phyloP scores from a whole-genome alignment of 2,113 vertebrate species.

The Sisor rabdophorus region DNA sequence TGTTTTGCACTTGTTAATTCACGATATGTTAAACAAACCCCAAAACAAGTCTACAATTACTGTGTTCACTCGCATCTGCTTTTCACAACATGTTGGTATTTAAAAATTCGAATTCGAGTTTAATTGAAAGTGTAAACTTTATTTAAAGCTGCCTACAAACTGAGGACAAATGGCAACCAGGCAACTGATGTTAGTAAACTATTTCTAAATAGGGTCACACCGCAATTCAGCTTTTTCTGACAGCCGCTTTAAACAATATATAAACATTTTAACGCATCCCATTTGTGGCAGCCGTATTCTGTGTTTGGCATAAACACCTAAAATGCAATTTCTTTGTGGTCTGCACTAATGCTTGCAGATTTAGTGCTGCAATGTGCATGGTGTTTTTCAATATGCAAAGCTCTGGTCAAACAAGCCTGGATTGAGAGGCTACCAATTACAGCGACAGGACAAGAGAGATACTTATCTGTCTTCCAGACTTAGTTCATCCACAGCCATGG shows the following conservation, averaged over 20 bases:
- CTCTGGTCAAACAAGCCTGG: conserved; percentile 66
- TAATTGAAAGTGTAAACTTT: conserved; percentile 53
- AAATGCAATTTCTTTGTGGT: conserved; percentile 45
- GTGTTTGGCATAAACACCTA: conserved; percentile 36
- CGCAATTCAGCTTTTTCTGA: conserved; percentile 4
- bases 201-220: not conserved
- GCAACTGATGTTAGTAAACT: conserved; percentile 26
- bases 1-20: too few species aligned
- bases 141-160: conserved; percentile 30
- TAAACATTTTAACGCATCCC: conserved; percentile 31
- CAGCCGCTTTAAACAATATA: not conserved
- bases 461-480: conserved; percentile 73
- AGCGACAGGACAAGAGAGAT: conserved; percentile 67
- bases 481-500: conserved; percentile 65
- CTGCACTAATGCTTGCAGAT: conserved; percentile 43
- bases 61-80: conserved; percentile 5
- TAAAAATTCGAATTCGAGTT: not conserved
- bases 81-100: not conserved
- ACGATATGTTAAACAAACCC: not conserved
- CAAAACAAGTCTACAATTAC: not conserved
- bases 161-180: conserved; percentile 23
- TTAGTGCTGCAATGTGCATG: conserved; percentile 22
- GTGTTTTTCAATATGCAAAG: conserved; percentile 70
- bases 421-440: conserved; percentile 75
- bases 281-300: not conserved